These are phyloP conservation scores for Caenorhabditis uteleia DNA, from an alignment of 2,888 invertebrate species.

Conservation along the genomic window DNA sequence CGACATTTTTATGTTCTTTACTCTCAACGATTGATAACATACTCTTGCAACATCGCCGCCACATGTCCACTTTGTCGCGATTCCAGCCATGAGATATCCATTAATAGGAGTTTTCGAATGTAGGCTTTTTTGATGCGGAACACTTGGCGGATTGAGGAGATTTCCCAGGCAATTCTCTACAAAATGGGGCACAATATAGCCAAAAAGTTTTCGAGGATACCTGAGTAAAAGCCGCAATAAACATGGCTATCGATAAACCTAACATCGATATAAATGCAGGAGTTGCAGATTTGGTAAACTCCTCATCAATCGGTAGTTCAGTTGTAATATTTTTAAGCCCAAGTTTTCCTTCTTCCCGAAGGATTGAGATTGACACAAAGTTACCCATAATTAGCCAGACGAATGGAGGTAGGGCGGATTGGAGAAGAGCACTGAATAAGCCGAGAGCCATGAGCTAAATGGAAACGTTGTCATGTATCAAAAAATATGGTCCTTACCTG, in stretches of 20 bases:
- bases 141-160: slow-evolving; percentile 63
- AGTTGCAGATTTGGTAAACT: slow-evolving; percentile 55
- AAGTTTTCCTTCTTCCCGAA: slow-evolving; percentile 48
- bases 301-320: slow-evolving; percentile 44
- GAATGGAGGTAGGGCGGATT: slow-evolving; percentile 66
- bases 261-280: slow-evolving; percentile 64
- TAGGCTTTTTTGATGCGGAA: slow-evolving; percentile 64
- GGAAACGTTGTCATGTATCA: not conserved
- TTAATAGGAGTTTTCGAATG: slow-evolving; percentile 63
- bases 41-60: slow-evolving; percentile 67
- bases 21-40: slow-evolving; percentile 30
- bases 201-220: slow-evolving; percentile 22
- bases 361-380: slow-evolving; percentile 61
- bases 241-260: slow-evolving; percentile 61
- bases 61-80: slow-evolving; percentile 66
- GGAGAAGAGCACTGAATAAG: slow-evolving; percentile 58
- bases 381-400: slow-evolving; percentile 68
- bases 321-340: slow-evolving; percentile 43
- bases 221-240: slow-evolving; percentile 65
- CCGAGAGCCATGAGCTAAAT: slow-evolving; percentile 61
- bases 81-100: slow-evolving; percentile 69
- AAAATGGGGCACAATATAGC: slow-evolving; percentile 20
- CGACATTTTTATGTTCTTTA: slow-evolving; percentile 9
- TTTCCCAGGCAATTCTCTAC: slow-evolving; percentile 64
- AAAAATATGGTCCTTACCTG: slow-evolving; percentile 46